Base-by-base conservation (phyloP, 2,888 invertebrate genomes). In the Eustalomyia histrio region DNA sequence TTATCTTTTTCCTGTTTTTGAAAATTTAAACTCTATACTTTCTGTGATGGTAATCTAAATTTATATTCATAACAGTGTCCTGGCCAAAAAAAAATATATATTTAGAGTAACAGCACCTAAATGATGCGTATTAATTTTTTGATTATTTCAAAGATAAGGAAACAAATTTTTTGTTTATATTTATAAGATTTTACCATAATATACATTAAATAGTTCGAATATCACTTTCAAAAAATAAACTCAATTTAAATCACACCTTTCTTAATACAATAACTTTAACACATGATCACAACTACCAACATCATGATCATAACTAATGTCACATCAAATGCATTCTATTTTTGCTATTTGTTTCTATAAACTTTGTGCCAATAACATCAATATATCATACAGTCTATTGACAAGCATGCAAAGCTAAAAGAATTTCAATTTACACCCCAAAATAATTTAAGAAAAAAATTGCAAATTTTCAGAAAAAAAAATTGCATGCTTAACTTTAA, bases 371-470 rank as follows among this genome's bases (percentile, higher is more conserved):
- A 76, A 52, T 76, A 76, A 67, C 72, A 68, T 73, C 43, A 65
- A 78, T 65, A 72, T 72, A 73, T 73, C 78, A 73, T 79, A 73
- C 61, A 65, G 61, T 6, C 43, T 47, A 60, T 69, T 80, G 80
- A 80, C 80, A 76, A 64, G 73, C 72, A 80, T 73, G 80, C 69
- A 72, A 64, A 68, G 57, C 29, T 65, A 39, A 9, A 71, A 81
- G 73, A 81, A 78, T 78, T 78, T 78, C 74, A 78, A 78, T 81
- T 81, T 81, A 81, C 81, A 81, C 81, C 81, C 81, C 60, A 72
- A 81, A 80, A 76, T 6, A 29, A 3, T 17, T 17, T 9, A 71
- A 52, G 24, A 18, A 35, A 18, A 14, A 58, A 50, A n/a, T n/a
- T n/a, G n/a, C 14, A 47, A 47, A 47, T 47, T n/a, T 47, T n/a